Evolutionary conservation across 1,140 invertebrate species (phyloP), one percentile per base, ranked within the genome.

Genomic region (Drosophila azteca): DNA sequence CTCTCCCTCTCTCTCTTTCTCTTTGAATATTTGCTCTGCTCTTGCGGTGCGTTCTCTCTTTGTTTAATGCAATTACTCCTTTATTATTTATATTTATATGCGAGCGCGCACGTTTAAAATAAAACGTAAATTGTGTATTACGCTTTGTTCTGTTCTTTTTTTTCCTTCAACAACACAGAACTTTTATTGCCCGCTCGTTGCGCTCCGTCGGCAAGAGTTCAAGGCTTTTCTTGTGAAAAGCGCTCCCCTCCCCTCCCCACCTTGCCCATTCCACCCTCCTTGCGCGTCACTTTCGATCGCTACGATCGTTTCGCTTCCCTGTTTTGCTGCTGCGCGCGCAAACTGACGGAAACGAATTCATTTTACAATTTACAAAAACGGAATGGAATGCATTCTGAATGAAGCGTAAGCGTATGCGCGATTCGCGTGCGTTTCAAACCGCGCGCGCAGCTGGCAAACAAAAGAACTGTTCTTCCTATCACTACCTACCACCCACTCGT

Each of bases 291-390:
- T 71, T 71, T 68, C 69, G 66, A 82, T 71, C 70, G 24, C 24
- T 26, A 26, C 24, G 24, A 26, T 26, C 24, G 24, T 26, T 26
- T 26, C 24, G 52, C 75, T 85, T 85, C 82, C 82, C 70, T 54
- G 82, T 87, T 75, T 65, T 29, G 60, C 39, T 57, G 11, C 48
- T 57, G 11, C 48, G 57, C 44, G 67, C 8, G 52, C 69, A 68
- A 87, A 44, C 49, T 87, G 82, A 78, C 82, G 82, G 82, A 85
- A 85, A 77, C 55, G 61, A 45, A 61, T 54, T 50, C 48, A 44
- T 45, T 49, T 24, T 43, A 62, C 53, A 51, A 43, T 45, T 52
- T 53, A 62, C 48, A 78, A 65, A 67, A 63, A 62, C 44, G 68
- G 61, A 67, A 67, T 50, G 61, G 67, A 78, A 62, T 82, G 82